Evolutionary conservation across 1,140 invertebrate species (phyloP).

Genomic region (Muscidifurax raptorellus): DNA sequence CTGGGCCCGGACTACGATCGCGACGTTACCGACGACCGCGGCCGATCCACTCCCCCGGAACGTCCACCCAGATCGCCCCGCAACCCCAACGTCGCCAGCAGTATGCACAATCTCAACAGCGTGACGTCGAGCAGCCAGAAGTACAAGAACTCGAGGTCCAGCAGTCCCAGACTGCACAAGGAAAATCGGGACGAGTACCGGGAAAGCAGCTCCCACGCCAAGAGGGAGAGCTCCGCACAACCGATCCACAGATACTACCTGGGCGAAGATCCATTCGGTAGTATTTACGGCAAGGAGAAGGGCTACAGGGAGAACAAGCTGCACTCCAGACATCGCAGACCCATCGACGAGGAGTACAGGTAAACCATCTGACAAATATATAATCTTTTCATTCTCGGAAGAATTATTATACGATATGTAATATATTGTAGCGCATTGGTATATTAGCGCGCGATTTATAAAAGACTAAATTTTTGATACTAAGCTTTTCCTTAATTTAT

Average conservation of each 20-base stretch:
- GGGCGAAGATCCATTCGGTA: conserved; percentile 88
- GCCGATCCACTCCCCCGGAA: conserved; percentile 62
- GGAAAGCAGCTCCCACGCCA: background rate
- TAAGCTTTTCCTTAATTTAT: background rate
- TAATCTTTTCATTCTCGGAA: background rate
- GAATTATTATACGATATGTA: too few relatives aligned
- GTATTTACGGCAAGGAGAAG: conserved; percentile 86
- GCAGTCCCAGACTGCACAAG: conserved; percentile 1
- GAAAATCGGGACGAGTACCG: conserved; percentile 1
- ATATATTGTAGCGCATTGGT: too few relatives aligned
- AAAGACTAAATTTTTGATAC: too few relatives aligned
- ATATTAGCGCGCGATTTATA: background rate
- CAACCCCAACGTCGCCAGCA: conserved; percentile 53
- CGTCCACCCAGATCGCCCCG: conserved; percentile 66
- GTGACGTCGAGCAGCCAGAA: conserved; percentile 28
- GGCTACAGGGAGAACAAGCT: conserved; percentile 81
- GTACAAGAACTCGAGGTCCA: background rate
- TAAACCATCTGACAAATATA: conserved; percentile 54
- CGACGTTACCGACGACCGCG: conserved; percentile 61
- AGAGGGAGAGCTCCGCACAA: background rate
- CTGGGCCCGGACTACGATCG: conserved; percentile 58
- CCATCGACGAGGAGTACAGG: conserved; percentile 66
- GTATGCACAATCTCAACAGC: background rate
- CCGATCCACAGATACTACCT: conserved; percentile 84
- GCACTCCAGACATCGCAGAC: conserved; percentile 67